phyloP scores from a whole-genome alignment of 2,113 vertebrate genomes.

The Synchiropus splendidus region DNA sequence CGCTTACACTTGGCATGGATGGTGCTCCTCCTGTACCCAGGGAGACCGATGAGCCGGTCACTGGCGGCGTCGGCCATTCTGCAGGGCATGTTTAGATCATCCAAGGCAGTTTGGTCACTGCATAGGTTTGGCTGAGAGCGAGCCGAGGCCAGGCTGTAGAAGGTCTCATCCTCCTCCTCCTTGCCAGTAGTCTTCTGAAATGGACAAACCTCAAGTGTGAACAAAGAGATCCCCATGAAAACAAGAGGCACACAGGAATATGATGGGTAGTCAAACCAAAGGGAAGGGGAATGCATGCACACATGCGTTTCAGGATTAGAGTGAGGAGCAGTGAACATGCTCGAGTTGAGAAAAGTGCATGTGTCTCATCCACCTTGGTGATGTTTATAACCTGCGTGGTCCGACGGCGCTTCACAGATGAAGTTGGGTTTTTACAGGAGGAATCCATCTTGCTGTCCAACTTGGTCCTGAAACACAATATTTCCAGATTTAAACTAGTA shows the following conservation, averaged over 20 bases:
- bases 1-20: slow-evolving; percentile 60
- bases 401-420: slow-evolving; percentile 65
- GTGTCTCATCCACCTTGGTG: slow-evolving; percentile 73
- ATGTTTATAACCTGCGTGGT: slow-evolving; percentile 81
- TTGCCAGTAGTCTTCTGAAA: slow-evolving; percentile 63
- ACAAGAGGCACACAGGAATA: too few species aligned
- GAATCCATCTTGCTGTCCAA: slow-evolving; percentile 70
- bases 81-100: slow-evolving; percentile 49
- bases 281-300: too few species aligned
- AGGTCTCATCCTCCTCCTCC: slow-evolving; percentile 60
- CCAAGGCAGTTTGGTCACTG: slow-evolving; percentile 23
- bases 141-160: slow-evolving; percentile 63
- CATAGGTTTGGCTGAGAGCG: slow-evolving; percentile 57
- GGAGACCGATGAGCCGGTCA: slow-evolving; percentile 72
- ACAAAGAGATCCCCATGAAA: neutral
- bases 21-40: slow-evolving; percentile 80
- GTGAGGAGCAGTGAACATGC: slow-evolving; percentile 1
- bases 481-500: neutral
- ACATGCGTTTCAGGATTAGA: too few species aligned
- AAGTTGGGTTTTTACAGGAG: slow-evolving; percentile 59
- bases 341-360: neutral
- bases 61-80: slow-evolving; percentile 11
- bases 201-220: slow-evolving; percentile 1
- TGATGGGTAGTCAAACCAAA: too few species aligned
- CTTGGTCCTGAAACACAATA: slow-evolving; percentile 4